These are phyloP conservation scores for Philopotamus ludificatus DNA, from an alignment of 1,140 invertebrate species.

Conservation along the genomic window DNA sequence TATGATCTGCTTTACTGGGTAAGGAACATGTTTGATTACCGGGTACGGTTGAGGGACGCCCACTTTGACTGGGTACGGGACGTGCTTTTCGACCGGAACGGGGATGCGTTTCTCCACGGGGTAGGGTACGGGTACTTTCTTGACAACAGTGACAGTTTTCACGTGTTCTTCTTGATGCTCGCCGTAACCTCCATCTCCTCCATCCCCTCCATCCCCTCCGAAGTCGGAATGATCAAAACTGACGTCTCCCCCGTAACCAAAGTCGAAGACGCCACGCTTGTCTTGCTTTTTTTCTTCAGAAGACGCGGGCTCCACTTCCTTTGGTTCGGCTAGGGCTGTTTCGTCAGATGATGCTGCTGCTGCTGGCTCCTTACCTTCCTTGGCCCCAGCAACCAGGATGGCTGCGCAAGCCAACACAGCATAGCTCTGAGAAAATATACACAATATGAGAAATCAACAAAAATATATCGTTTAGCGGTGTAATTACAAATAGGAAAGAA, in stretches of 20 bases:
- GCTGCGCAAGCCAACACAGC: slow-evolving; percentile 55
- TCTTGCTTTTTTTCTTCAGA: slow-evolving; percentile 62
- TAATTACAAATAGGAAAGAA: too few relatives aligned
- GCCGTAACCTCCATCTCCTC: slow-evolving; percentile 38
- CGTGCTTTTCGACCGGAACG: slow-evolving; percentile 58
- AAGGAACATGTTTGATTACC: slow-evolving; percentile 63
- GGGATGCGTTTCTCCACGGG: slow-evolving; percentile 62
- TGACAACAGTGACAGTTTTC: slow-evolving; percentile 74
- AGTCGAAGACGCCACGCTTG: slow-evolving; percentile 63
- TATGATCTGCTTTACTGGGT: slow-evolving; percentile 63
- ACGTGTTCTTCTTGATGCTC: slow-evolving; percentile 57
- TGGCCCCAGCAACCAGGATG: slow-evolving; percentile 55
- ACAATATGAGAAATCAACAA: background rate
- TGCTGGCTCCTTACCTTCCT: slow-evolving; percentile 55
- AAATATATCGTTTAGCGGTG: too few relatives aligned
- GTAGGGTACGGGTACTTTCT: slow-evolving; percentile 66
- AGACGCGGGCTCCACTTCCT: slow-evolving; percentile 43
- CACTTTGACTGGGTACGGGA: slow-evolving; percentile 60
- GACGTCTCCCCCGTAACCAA: slow-evolving; percentile 50
- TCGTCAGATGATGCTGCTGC: slow-evolving; percentile 50
- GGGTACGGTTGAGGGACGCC: slow-evolving; percentile 61
- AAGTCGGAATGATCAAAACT: slow-evolving; percentile 39
- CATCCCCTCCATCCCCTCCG: slow-evolving; percentile 49
- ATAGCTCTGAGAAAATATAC: slow-evolving; percentile 48
- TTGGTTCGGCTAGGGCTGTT: slow-evolving; percentile 50